These are phyloP conservation scores for Trichosurus vulpecula DNA, from an alignment of 2,797 vertebrate genomes.

Conservation along the genomic window DNA sequence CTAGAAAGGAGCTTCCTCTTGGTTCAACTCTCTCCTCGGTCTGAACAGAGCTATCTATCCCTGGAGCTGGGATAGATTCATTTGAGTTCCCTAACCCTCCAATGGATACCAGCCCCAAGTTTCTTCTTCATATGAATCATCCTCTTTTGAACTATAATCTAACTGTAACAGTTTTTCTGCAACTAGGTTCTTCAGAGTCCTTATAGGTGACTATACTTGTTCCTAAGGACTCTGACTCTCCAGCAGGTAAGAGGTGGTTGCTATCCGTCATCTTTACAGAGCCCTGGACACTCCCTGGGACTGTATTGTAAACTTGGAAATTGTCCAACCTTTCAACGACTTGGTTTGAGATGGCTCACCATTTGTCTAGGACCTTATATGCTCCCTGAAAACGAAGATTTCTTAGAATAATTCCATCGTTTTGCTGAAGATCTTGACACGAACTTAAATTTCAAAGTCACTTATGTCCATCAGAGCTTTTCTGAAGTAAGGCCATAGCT, in stretches of 20 bases:
- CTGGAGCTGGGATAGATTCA: not conserved
- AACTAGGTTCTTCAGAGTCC: not conserved
- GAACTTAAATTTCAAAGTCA: not conserved
- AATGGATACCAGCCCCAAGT: not conserved
- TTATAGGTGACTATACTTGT: not conserved
- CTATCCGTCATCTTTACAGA: not conserved
- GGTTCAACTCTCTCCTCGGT: not conserved
- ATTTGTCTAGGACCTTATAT: not conserved
- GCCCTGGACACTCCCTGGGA: not conserved
- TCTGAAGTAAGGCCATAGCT: not conserved
- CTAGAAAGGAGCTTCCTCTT: too few species aligned
- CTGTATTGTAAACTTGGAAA: not conserved
- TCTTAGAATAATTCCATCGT: not conserved
- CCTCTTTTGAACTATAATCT: not conserved
- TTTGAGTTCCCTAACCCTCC: not conserved
- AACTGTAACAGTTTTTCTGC: not conserved
- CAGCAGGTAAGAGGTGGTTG: not conserved
- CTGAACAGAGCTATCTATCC: not conserved
- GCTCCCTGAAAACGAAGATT: not conserved
- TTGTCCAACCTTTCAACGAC: not conserved
- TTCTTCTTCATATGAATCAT: not conserved
- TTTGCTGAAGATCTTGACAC: not conserved
- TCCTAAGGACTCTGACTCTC: not conserved
- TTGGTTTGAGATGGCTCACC: not conserved
- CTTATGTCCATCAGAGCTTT: not conserved